phyloP scores from a whole-genome alignment of 2,113 vertebrate genomes.

The Meriones unguiculatus region DNA sequence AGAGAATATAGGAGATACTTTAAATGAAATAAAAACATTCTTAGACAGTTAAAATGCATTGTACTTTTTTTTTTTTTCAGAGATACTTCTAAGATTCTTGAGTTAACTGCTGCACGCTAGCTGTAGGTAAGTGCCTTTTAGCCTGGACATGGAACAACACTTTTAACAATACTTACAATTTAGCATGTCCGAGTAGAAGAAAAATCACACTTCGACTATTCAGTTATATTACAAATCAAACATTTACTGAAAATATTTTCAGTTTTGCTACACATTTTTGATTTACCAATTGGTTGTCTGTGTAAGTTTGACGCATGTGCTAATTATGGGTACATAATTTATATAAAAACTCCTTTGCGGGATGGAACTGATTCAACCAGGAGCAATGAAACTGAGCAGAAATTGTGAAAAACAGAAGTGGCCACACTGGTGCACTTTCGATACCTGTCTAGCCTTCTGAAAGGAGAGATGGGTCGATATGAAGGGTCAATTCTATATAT shows the following conservation, averaged over 20 bases:
- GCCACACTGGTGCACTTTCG: neutral
- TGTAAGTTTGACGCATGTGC: neutral
- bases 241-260: neutral
- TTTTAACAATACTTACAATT: neutral
- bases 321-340: neutral
- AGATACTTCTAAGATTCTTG: neutral
- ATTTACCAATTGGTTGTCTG: neutral
- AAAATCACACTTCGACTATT: neutral
- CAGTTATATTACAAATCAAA: neutral
- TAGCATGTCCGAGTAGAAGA: neutral
- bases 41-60: neutral
- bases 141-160: neutral
- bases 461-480: neutral
- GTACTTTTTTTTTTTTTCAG: neutral
- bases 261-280: neutral
- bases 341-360: neutral
- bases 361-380: neutral
- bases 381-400: neutral
- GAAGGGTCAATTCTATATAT: too few species aligned
- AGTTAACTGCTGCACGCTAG: neutral
- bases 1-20: neutral
- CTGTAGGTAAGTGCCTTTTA: neutral
- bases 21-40: neutral
- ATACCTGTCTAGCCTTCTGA: neutral
- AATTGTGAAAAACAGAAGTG: neutral